phyloP scores from a whole-genome alignment of 2,113 vertebrate genomes.

The Vireo altiloquus region DNA sequence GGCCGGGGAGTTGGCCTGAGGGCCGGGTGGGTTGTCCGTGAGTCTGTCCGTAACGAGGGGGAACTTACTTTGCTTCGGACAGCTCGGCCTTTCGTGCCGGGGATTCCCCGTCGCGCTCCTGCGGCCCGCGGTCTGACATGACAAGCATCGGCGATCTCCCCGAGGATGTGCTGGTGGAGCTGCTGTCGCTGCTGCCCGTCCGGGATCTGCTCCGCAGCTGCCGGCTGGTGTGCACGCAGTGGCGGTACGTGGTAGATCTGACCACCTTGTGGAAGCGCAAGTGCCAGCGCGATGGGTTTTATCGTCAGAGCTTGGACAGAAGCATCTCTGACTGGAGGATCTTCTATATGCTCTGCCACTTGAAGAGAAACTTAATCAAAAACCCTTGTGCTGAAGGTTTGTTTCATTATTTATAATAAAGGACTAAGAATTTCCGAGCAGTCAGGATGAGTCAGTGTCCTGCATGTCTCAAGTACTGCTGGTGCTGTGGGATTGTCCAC shows the following conservation, averaged over 20 bases:
- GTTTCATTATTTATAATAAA: background rate
- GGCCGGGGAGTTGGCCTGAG: background rate
- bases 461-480: accelerated
- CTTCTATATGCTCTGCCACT: conserved; percentile 66
- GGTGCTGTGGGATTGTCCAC: background rate
- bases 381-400: conserved; percentile 75
- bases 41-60: background rate
- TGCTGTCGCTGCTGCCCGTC: conserved; percentile 69
- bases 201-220: conserved; percentile 64
- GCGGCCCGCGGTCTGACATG: background rate
- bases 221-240: conserved; percentile 69
- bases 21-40: no score
- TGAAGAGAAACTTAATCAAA: conserved; percentile 71
- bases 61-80: background rate
- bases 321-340: conserved; percentile 67
- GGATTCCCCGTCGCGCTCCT: background rate
- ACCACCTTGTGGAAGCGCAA: conserved; percentile 75
- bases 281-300: conserved; percentile 68
- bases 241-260: conserved; percentile 72
- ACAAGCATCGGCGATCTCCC: conserved; percentile 60
- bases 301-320: background rate
- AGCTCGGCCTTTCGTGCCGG: background rate
- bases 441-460: background rate
- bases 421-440: background rate
- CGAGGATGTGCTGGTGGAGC: conserved; percentile 69